Evolutionary conservation across 1,140 invertebrate species (phyloP).

Genomic region (Glomeris maerens): DNA sequence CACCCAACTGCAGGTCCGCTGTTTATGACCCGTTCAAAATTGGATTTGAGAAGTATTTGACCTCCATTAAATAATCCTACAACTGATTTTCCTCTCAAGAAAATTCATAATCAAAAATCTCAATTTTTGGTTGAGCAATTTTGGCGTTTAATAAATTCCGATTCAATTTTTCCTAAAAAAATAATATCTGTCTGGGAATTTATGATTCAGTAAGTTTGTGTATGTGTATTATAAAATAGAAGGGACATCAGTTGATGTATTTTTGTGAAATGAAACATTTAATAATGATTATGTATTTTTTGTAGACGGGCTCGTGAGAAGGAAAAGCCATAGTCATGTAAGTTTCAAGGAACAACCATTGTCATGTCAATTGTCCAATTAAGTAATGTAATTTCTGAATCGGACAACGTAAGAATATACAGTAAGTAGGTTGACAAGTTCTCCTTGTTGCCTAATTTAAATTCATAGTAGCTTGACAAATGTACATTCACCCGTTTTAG

Average conservation of each 20-base stretch:
- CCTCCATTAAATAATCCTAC: no score
- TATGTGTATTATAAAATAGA: background rate
- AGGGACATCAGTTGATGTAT: background rate
- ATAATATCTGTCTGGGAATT: background rate
- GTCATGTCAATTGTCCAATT: no score
- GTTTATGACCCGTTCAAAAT: constrained; percentile 88
- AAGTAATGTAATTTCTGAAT: no score
- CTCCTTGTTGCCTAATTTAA: no score
- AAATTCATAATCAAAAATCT: no score
- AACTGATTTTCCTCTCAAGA: no score
- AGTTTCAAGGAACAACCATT: no score
- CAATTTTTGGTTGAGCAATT: no score
- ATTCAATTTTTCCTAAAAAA: background rate
- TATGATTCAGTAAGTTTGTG: constrained; percentile 18
- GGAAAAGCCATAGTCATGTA: constrained; percentile 73
- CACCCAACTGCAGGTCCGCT: constrained; percentile 89
- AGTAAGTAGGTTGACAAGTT: no score
- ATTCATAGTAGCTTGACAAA: no score
- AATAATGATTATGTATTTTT: constrained; percentile 21
- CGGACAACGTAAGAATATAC: no score
- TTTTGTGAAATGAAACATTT: constrained; percentile 2
- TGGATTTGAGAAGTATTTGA: constrained; percentile 76
- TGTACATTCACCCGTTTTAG: no score
- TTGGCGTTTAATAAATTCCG: constrained; percentile 3
- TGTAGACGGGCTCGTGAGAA: constrained; percentile 68